A percentile compares a stretch with the other conserved stretches of the same genome.
Conservation (phyloP, 1,140 invertebrate species). For the Lucilia sericata region DNA sequence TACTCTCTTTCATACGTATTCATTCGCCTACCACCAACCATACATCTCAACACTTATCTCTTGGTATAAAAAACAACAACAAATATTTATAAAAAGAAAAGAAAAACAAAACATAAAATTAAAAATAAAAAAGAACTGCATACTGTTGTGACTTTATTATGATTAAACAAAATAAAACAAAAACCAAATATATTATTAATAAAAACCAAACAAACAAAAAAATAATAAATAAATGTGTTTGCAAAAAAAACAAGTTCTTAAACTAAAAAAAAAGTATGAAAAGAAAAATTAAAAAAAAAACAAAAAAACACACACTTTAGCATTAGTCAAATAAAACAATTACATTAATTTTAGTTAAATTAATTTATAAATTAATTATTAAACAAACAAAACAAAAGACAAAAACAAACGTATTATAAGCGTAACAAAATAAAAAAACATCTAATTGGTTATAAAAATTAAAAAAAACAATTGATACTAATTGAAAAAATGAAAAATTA, state of each 20-base stretch:
- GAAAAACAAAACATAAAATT: neutral
- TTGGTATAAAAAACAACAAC: constrained; percentile 34
- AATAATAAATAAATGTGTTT: constrained; percentile 38
- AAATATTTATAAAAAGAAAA: constrained; percentile 23
- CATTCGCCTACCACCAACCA: neutral
- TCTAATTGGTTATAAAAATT: constrained; percentile 21
- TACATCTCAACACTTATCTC: constrained; percentile 20
- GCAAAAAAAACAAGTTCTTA: constrained; percentile 38
- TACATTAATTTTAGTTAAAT: constrained; percentile 43
- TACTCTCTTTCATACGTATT: neutral
- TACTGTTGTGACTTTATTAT: constrained; percentile 44
- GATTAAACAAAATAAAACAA: constrained; percentile 40
- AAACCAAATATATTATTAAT: constrained; percentile 31
- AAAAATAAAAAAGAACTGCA: constrained; percentile 38
- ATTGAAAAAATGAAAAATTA: constrained; percentile 23
- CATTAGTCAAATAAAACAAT: constrained; percentile 28
- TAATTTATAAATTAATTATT: constrained; percentile 39
- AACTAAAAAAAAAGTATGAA: constrained; percentile 26
- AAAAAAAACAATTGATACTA: constrained; percentile 35
- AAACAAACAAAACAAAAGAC: neutral
- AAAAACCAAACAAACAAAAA: constrained; percentile 32
- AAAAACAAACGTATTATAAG: constrained; percentile 30
- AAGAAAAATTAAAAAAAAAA: neutral
- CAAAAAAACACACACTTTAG: constrained; percentile 38
- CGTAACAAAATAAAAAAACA: constrained; percentile 32